Base-by-base conservation (phyloP, 2,113 vertebrate species). In the Mirza zaza region DNA sequence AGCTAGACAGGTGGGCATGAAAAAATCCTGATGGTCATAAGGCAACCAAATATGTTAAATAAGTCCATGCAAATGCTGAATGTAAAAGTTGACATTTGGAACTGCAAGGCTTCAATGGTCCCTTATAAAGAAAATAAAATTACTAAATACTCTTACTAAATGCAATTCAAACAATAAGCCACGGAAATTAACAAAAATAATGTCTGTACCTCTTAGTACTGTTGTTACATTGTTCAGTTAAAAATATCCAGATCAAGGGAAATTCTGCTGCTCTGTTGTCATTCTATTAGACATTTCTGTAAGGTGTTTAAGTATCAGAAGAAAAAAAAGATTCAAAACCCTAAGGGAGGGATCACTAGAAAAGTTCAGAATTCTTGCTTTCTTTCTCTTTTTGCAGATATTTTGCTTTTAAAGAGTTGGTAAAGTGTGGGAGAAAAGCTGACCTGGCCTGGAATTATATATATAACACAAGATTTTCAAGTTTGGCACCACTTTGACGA, bases 401-500 rank as follows among this genome's bases (percentile, higher is more conserved):
- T 90, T 95, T 76, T 48, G 57, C 18, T 96, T 92, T 87, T 70
- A 45, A 75, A 94, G 75, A 95, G 36, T 3, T 70, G 50, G 93
- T 13, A 65, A 85, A 57, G 21, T 20, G 6, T 59, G 20, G 17
- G 77, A 87, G 57, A 85, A 73, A 73, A 92, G 79, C 85, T 91
- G 96, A 96, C 88, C 80, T 95, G 48, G 25, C 92, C 94, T 96
- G 76, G 82, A 97, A 97, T 95, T 91, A 95, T 36, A 92, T 59
- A 75, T 32, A 94, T 36, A 80, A 95, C 97, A 95, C 73, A 97
- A 89, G 87, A 89, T 55, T 87, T 25, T 85, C 21, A 97, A 95
- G 80, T 97, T 88, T 97, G 97, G 97, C 97, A 98, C 73, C 94
- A 94, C 83, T 87, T 76, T 27, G 79, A 91, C 95, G 95, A 97